Evolutionary conservation across 92 coral and sea anemone species (phyloP), one percentile per base, ranked within the genome.

Genomic region (Muricea muricata): DNA sequence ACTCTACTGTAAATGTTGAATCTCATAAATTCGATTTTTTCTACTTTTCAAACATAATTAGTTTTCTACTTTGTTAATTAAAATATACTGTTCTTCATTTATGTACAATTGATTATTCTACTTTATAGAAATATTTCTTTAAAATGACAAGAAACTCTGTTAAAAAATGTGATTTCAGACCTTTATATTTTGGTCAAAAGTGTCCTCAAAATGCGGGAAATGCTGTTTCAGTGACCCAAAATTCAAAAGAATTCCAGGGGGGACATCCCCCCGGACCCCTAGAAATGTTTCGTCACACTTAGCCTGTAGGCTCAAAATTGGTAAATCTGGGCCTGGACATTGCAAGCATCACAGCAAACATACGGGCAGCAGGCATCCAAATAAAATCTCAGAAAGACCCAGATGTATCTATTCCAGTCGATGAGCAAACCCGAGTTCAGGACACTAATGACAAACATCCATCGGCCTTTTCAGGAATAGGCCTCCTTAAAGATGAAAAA

Each of bases 311-410:
- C 57, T 55, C 20, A 73, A 56, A 60, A 39, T 41, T 28, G 31
- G 63, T 39, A 39, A 39, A 39, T 39, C 45, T 21, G 29, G 58
- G 73, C 41, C 63, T 30, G 31, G 63, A 45, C 7, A 50, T 74
- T 46, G 61, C 57, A 34, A 54, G 80, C 58, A 54, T 83, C 17
- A 83, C 81, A 29, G 70, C 52, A 0, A 72, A 47, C 81, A 83
- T 83, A 46, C 26, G 14, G 46, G 87, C 82, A 29, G 81, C 81
- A 1, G 81, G 85, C 33, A 65, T 65, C 28, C 77, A 37, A n/a
- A 48, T 61, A 18, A 20, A 41, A 17, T 17, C 85, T n/a, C 28
- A 35, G 14, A 71, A 73, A 72, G 81, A 50, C 29, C 70, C 57
- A 31, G 79, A 72, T 10, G 81, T 71, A n/a, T 42, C 37, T 82